Evolutionary conservation across 2,888 invertebrate species (phyloP).

Genomic region (Pasiphila rectangulata): DNA sequence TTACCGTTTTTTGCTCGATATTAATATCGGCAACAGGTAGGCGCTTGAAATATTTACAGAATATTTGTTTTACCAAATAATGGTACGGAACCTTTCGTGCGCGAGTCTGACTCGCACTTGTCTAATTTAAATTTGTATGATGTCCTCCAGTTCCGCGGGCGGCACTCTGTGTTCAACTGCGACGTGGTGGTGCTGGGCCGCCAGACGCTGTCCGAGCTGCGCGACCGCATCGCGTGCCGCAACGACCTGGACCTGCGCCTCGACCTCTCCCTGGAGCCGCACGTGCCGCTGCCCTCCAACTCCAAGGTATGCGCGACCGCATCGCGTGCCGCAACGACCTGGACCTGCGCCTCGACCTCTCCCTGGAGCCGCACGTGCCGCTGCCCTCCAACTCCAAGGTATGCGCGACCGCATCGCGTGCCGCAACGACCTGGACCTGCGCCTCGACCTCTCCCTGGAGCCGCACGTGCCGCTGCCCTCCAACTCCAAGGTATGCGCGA

Average conservation of each 20-base stretch:
- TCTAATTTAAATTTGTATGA: too few species aligned
- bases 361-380: conserved; percentile 64
- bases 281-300: conserved; percentile 24
- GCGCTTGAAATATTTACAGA: too few species aligned
- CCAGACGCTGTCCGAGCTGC: conserved; percentile 85
- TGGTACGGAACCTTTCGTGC: too few species aligned
- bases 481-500: conserved; percentile 80
- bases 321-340: conserved; percentile 88
- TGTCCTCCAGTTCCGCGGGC: conserved; percentile 44
- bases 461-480: conserved; percentile 46
- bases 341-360: conserved; percentile 82
- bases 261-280: conserved; percentile 81
- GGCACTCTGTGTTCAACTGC: conserved; percentile 58
- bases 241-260: conserved; percentile 83
- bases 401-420: conserved; percentile 89
- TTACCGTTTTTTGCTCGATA: too few species aligned
- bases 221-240: conserved; percentile 87
- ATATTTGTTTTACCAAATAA: too few species aligned
- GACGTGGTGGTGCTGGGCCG: conserved; percentile 56
- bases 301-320: conserved; percentile 82
- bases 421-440: conserved; percentile 83
- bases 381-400: conserved; percentile 11
- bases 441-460: conserved; percentile 81
- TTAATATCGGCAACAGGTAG: too few species aligned
- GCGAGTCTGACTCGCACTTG: too few species aligned